A percentile compares a stretch with the other conserved stretches of the same genome.
Conservation (phyloP, 2,888 invertebrate genomes). For the Andrena dorsata region DNA sequence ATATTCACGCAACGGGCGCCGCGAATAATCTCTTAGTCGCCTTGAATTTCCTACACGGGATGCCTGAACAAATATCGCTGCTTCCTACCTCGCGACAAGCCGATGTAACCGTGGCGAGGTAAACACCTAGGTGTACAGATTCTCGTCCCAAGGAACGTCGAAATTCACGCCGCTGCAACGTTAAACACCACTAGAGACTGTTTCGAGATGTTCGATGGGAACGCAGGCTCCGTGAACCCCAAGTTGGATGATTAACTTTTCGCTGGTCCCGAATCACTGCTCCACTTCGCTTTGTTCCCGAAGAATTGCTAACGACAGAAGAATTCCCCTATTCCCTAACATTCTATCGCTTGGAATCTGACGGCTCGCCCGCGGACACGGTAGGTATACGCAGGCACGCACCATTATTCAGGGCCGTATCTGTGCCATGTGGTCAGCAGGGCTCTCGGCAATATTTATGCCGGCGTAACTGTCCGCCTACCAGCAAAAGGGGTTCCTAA, state of each 20-base stretch:
- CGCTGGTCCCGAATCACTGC: not conserved
- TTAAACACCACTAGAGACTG: not conserved
- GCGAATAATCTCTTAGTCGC: conserved; percentile 78
- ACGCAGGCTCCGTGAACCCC: too few species aligned
- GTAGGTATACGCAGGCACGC: conserved; percentile 49
- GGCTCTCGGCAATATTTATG: conserved; percentile 82
- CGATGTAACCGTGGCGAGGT: conserved; percentile 55
- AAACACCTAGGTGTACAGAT: conserved; percentile 51
- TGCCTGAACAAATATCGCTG: conserved; percentile 74
- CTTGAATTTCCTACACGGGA: conserved; percentile 74
- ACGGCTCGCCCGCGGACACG: conserved; percentile 62
- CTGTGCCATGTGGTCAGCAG: conserved; percentile 80
- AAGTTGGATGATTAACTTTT: not conserved
- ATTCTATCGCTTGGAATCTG: conserved; percentile 37
- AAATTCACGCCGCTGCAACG: not conserved
- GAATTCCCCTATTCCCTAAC: conserved; percentile 4
- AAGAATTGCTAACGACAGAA: too few species aligned
- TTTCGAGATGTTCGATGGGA: too few species aligned
- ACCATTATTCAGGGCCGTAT: conserved; percentile 72
- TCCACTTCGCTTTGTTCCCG: too few species aligned
- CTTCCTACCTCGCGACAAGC: conserved; percentile 41
- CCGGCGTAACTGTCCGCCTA: conserved; percentile 83
- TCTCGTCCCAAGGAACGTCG: conserved; percentile 31
- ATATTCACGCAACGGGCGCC: conserved; percentile 82
- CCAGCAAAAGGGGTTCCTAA: conserved; percentile 83